Evolutionary conservation across 2,797 vertebrate genomes (phyloP).

Genomic region (Ctenopoma multispine): DNA sequence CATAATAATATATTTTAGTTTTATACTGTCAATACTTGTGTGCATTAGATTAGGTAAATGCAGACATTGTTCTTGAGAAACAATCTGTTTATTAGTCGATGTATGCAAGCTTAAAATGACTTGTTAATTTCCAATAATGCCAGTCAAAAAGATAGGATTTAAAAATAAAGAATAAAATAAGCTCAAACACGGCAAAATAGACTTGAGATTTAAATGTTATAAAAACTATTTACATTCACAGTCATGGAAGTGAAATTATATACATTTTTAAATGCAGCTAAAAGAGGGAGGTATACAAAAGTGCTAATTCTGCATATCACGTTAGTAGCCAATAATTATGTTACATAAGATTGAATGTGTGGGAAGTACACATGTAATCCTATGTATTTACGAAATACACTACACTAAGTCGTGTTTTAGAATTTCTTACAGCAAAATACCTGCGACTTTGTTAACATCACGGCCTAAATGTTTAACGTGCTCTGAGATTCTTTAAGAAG

Average conservation of each 20-base stretch:
- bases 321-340: background rate
- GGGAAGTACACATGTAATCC: too few species aligned
- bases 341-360: background rate
- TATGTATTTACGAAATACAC: too few species aligned
- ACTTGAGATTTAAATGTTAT: too few species aligned
- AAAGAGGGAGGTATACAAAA: too few species aligned
- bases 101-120: too few species aligned
- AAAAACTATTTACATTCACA: too few species aligned
- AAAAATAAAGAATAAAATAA: background rate
- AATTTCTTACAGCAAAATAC: background rate
- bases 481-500: constrained; percentile 19
- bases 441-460: background rate
- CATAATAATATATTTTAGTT: background rate
- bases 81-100: too few species aligned
- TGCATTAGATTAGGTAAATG: background rate
- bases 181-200: background rate
- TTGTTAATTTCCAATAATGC: too few species aligned
- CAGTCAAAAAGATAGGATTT: too few species aligned
- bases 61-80: too few species aligned
- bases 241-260: too few species aligned
- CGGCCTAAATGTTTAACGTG: background rate
- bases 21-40: background rate
- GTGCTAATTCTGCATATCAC: background rate
- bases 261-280: too few species aligned
- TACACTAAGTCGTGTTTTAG: background rate